Evolutionary conservation across 2,888 invertebrate genomes (phyloP), one percentile per base, ranked within the genome.

Genomic region (Torymus auratus): DNA sequence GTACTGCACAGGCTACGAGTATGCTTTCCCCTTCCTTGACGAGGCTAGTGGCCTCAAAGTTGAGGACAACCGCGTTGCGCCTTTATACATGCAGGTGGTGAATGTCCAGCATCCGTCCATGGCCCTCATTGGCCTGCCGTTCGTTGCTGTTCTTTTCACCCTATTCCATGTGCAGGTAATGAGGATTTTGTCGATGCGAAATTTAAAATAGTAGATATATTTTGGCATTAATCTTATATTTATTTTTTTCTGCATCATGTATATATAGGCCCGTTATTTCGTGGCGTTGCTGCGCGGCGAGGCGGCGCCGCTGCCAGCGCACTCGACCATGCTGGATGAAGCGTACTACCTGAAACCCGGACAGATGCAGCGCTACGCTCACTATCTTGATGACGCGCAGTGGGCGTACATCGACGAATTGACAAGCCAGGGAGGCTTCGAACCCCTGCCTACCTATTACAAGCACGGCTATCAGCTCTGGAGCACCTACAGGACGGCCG

Each of bases 71-170:
- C 92, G 94, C 87, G 92, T 96, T 4, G 91, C 93, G 60, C 95
- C 96, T 0, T 91, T 96, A 14, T 96, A 96, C 90, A 94, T 94
- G 86, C 96, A 97, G 85, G 91, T 96, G 71, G 93, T 97, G 65
- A 95, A 96, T 89, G 94, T 95, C n/a, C 92, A 94, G 75, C 93
- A 93, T 84, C 96, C 96, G 0, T 93, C 93, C n/a, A 94, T 97
- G 94, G 93, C 93, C 70, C 94, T 97, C 83, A 92, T 97, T 61
- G 97, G 96, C 0, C 91, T 96, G 14, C 94, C 95, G 0, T 94
- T 93, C 83, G 91, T 92, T 10, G 94, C 95, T 0, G 93, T 95
- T 84, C 94, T 94, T 0, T 93, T 95, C 91, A 93, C 95, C 74
- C 92, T 95, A 86, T 94, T 95, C 87, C 94, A 96, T 86, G 92